Conservation (phyloP, 2,797 vertebrate species). For the Enteromius anoplus region DNA sequence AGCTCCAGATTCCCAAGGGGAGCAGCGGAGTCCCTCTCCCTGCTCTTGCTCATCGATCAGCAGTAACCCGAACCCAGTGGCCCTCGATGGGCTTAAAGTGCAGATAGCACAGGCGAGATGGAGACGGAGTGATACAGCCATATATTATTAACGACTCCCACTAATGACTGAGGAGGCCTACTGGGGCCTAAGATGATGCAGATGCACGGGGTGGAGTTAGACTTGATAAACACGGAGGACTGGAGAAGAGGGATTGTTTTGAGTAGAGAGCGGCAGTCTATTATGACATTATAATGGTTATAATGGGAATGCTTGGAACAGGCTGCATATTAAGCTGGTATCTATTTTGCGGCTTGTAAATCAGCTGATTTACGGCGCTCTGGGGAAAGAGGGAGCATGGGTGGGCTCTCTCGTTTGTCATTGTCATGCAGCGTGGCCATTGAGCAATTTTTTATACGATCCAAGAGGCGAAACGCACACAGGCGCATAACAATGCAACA, state of each 20-base stretch:
- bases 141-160: slow-evolving; percentile 83
- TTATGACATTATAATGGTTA: slow-evolving; percentile 22
- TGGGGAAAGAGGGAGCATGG: neutral
- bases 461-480: neutral
- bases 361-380: slow-evolving; percentile 9
- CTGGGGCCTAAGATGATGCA: slow-evolving; percentile 64
- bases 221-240: slow-evolving; percentile 44
- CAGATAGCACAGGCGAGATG: slow-evolving; percentile 63
- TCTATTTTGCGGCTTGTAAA: slow-evolving; percentile 32
- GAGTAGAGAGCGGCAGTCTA: neutral
- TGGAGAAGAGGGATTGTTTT: slow-evolving; percentile 29
- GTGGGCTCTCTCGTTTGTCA: slow-evolving; percentile 34
- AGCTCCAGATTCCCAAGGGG: slow-evolving; percentile 32
- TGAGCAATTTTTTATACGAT: slow-evolving; percentile 15
- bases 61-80: slow-evolving; percentile 74
- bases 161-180: slow-evolving; percentile 79
- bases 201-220: slow-evolving; percentile 62
- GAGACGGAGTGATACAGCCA: slow-evolving; percentile 71
- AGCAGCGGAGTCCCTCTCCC: slow-evolving; percentile 39
- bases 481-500: neutral
- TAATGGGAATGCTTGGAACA: slow-evolving; percentile 34
- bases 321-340: slow-evolving; percentile 17
- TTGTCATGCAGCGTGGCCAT: slow-evolving; percentile 27
- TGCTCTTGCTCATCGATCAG: slow-evolving; percentile 71
- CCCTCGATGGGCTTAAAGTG: slow-evolving; percentile 74